These are phyloP conservation scores for Eumaeus atala DNA, from an alignment of 1,140 invertebrate species.

Conservation along the genomic window DNA sequence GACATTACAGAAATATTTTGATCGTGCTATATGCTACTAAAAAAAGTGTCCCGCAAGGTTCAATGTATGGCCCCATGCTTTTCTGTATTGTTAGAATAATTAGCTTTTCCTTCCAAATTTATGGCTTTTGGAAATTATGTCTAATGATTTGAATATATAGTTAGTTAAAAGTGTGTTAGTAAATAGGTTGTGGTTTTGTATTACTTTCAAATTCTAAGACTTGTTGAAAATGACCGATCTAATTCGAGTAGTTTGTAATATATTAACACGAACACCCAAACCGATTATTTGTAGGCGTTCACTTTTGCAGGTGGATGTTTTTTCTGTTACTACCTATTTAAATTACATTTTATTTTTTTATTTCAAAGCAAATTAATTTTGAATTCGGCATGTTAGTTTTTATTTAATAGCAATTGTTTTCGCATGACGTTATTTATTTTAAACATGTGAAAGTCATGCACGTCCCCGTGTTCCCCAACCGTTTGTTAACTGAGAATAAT, in stretches of 20 bases:
- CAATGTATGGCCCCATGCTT: neutral
- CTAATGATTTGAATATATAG: too few relatives aligned
- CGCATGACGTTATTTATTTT: constrained; percentile 29
- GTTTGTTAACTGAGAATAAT: constrained; percentile 48
- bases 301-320: constrained; percentile 48
- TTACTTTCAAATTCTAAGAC: neutral
- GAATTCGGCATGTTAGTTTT: constrained; percentile 35
- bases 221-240: neutral
- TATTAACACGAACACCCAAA: constrained; percentile 44
- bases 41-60: too few relatives aligned
- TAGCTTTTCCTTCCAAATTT: too few relatives aligned
- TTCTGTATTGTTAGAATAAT: constrained; percentile 1
- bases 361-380: constrained; percentile 23
- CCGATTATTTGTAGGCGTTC: constrained; percentile 37
- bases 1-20: neutral
- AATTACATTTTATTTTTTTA: constrained; percentile 28
- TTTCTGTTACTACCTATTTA: constrained; percentile 34
- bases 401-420: constrained; percentile 28
- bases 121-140: too few relatives aligned
- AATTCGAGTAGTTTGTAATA: neutral
- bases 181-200: neutral
- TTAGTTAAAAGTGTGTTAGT: neutral
- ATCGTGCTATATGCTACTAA: too few relatives aligned
- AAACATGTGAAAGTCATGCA: constrained; percentile 46
- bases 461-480: constrained; percentile 26